These are phyloP conservation scores for Ptyas mucosa DNA, from an alignment of 2,113 vertebrate genomes.

Conservation along the genomic window DNA sequence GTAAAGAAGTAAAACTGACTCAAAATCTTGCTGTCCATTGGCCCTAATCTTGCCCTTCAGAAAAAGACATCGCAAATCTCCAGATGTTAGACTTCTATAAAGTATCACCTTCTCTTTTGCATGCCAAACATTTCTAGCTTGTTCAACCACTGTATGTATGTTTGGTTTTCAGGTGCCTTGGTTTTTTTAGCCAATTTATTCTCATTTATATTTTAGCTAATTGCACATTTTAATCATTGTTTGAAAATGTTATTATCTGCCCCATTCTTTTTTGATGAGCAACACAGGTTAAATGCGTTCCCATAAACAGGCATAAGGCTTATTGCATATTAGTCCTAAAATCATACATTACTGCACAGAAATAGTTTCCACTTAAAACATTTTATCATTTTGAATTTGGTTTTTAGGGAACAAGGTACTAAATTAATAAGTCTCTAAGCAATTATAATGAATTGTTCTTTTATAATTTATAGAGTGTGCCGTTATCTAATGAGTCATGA, in stretches of 20 bases:
- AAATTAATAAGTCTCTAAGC: slow-evolving; percentile 21
- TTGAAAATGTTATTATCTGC: neutral
- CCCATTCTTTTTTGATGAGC: neutral
- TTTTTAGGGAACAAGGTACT: neutral
- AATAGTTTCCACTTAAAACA: neutral
- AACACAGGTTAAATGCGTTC: neutral
- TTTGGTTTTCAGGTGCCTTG: neutral
- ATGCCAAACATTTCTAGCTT: neutral
- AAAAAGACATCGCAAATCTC: neutral
- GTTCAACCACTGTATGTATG: neutral
- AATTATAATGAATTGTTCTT: slow-evolving; percentile 34
- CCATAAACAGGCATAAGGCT: neutral
- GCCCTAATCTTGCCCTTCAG: neutral
- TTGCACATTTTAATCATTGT: neutral
- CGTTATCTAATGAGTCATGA: slow-evolving; percentile 22
- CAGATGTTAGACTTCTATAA: neutral
- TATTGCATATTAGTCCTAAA: neutral
- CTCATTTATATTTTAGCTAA: neutral
- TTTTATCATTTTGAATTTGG: neutral
- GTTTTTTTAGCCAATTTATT: neutral
- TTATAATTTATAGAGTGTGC: slow-evolving; percentile 20
- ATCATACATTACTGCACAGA: neutral
- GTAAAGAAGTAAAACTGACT: neutral
- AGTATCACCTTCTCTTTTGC: neutral
- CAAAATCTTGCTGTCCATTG: neutral